Evolutionary conservation across 2,888 invertebrate species (phyloP), one percentile per base, ranked within the genome.

Genomic region (Sthenelais limicola): DNA sequence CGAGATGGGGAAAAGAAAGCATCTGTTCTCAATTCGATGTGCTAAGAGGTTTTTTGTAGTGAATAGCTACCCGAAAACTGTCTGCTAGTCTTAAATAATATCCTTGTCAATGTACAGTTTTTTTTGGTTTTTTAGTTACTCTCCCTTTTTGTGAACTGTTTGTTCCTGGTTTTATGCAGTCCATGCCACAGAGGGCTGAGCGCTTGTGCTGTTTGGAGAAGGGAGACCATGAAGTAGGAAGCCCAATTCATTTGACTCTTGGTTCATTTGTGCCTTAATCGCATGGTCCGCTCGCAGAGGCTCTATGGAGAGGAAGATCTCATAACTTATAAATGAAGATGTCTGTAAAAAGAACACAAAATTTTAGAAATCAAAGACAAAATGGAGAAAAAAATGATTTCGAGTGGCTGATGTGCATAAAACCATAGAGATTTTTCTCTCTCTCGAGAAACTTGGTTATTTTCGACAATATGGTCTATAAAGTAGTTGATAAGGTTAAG

Each of bases 31-130:
- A 35, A 62, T 26, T 62, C 26, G 62, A 62, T 62, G 62, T 62
- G 38, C 62, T 62, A 62, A n/a, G 62, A 62, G 62, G 62, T 68
- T 68, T 24, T 51, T 51, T 68, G 48, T 51, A 68, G 68, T 68
- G 51, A 51, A 51, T 49, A 68, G 62, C 62, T 62, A 62, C 62
- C 62, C 62, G 24, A 35, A 18, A 62, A 7, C 62, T 62, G 43
- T 62, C 43, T 35, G 24, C 62, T 62, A 62, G 62, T 62, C 62
- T 68, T 48, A 49, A 48, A 68, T 68, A 68, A 51, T 48, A 68
- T 68, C 33, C n/a, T 32, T 68, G 48, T 68, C 48, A 51, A 35
- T 68, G 68, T 68, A 68, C 49, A 48, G 68, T 51, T 68, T 67
- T 49, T 68, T 51, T 51, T 51, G 51, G 26, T 26, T 15, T 43